These are phyloP conservation scores for Timandra comae DNA, from an alignment of 2,888 invertebrate genomes.

Conservation along the genomic window DNA sequence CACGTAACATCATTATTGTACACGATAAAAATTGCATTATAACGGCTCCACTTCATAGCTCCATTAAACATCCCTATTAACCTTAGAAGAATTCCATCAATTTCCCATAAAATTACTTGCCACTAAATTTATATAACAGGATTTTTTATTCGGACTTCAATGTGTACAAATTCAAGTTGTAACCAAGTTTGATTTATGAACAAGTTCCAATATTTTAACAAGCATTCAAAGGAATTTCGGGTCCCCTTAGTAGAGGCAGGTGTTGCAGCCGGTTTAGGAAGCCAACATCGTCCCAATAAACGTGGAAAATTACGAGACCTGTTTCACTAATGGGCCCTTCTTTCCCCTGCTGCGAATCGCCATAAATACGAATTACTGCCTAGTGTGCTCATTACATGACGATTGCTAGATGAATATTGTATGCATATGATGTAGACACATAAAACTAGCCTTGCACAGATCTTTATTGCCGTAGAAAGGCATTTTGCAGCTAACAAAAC, in stretches of 20 bases:
- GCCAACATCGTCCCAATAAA: constrained; percentile 38
- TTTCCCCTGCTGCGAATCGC: constrained; percentile 20
- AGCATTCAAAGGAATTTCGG: constrained; percentile 34
- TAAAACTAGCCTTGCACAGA: no score
- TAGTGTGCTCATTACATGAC: constrained; percentile 10
- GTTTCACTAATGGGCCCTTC: constrained; percentile 37
- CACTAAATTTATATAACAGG: no score
- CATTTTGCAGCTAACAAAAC: no score
- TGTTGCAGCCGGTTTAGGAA: constrained; percentile 45
- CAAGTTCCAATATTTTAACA: constrained; percentile 22
- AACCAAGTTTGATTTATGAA: constrained; percentile 14
- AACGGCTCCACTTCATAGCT: constrained; percentile 1
- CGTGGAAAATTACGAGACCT: constrained; percentile 45
- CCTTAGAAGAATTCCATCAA: no score
- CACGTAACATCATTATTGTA: neutral
- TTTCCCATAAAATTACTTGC: no score
- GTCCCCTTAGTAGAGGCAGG: constrained; percentile 44
- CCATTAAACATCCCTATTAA: no score
- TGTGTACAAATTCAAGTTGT: neutral
- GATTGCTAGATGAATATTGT: constrained; percentile 9
- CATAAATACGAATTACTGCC: constrained; percentile 20
- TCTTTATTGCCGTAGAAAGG: no score
- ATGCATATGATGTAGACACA: neutral
- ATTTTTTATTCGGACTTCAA: no score
- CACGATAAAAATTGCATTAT: neutral